Conservation (phyloP, 2,113 vertebrate species). For the Halichoerus grypus region DNA sequence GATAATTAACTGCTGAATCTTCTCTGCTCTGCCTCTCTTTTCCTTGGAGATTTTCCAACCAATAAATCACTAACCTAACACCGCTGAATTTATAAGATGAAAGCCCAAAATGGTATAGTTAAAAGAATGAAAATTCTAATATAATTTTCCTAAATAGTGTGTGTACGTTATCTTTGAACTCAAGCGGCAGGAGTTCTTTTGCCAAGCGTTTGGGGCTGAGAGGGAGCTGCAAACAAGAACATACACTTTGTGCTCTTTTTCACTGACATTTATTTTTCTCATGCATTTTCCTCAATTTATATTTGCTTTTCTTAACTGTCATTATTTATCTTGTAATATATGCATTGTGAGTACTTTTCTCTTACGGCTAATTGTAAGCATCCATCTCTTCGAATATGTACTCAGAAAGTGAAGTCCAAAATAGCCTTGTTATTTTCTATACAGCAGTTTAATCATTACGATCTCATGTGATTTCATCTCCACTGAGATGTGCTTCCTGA, state of each 20-base stretch:
- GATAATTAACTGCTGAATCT: slow-evolving; percentile 35
- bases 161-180: slow-evolving; percentile 7
- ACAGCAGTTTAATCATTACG: slow-evolving; percentile 58
- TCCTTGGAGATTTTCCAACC: slow-evolving; percentile 7
- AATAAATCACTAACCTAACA: slow-evolving; percentile 53
- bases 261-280: slow-evolving; percentile 66
- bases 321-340: slow-evolving; percentile 61
- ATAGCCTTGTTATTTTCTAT: slow-evolving; percentile 64
- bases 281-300: slow-evolving; percentile 52
- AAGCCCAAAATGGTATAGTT: not conserved
- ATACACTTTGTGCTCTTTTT: not conserved
- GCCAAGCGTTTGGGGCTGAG: not conserved
- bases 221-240: not conserved
- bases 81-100: not conserved
- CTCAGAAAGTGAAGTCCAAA: slow-evolving; percentile 26
- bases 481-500: slow-evolving; percentile 41
- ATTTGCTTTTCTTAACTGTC: slow-evolving; percentile 62
- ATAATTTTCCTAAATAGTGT: slow-evolving; percentile 17
- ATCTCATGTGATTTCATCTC: slow-evolving; percentile 59
- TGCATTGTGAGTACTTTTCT: slow-evolving; percentile 65
- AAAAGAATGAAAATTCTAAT: not conserved
- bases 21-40: not conserved
- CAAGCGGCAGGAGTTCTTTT: not conserved
- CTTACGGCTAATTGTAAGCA: slow-evolving; percentile 57
- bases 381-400: slow-evolving; percentile 50